Conservation (phyloP, 2,113 vertebrate genomes). For the Reinhardtius hippoglossoides region DNA sequence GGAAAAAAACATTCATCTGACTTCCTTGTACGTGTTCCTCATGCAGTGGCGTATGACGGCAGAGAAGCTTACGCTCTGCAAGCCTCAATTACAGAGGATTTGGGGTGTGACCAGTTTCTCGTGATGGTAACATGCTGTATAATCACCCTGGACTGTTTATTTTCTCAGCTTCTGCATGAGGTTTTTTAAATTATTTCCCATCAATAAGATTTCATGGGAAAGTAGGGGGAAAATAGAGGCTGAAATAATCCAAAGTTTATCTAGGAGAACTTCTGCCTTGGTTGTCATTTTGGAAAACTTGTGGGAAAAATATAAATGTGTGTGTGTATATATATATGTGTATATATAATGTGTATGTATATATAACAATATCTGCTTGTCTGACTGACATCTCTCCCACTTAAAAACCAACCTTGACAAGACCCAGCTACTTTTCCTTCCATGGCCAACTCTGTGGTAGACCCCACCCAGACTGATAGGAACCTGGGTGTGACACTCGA, state of each 20-base stretch:
- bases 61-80: neutral
- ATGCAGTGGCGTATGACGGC: neutral
- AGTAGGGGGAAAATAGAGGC: neutral
- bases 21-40: slow-evolving; percentile 2
- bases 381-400: too few species aligned
- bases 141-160: slow-evolving; percentile 9
- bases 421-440: too few species aligned
- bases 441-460: too few species aligned
- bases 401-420: too few species aligned
- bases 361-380: too few species aligned
- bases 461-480: too few species aligned
- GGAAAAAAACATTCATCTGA: slow-evolving; percentile 1
- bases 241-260: slow-evolving; percentile 14
- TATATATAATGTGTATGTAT: neutral
- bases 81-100: slow-evolving; percentile 16
- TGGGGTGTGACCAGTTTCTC: slow-evolving; percentile 34
- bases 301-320: neutral
- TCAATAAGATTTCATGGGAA: neutral
- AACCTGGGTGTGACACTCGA: too few species aligned
- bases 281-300: neutral
- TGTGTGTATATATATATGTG: neutral
- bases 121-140: slow-evolving; percentile 20
- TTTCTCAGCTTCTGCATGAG: slow-evolving; percentile 3
- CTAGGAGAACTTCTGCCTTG: neutral
- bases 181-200: slow-evolving; percentile 9